Evolutionary conservation across 2,888 invertebrate species (phyloP).

Genomic region (Nysson spinosus): DNA sequence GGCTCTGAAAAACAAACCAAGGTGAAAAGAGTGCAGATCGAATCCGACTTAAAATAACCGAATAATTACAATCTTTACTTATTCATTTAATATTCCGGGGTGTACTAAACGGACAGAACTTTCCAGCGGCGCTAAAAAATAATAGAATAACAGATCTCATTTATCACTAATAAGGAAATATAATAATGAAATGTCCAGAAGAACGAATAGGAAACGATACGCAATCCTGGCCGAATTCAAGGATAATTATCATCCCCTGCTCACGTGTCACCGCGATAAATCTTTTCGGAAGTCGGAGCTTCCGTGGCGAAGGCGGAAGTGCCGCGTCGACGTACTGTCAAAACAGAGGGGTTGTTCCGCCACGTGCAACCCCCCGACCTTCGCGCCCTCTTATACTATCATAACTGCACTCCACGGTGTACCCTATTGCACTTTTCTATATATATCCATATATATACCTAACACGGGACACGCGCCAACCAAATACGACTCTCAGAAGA

Average conservation of each 20-base stretch:
- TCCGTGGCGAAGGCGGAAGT: slow-evolving; percentile 63
- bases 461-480: slow-evolving; percentile 39
- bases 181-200: not conserved
- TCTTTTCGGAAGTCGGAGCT: slow-evolving; percentile 64
- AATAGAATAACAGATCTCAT: too few species aligned
- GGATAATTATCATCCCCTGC: slow-evolving; percentile 61
- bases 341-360: slow-evolving; percentile 69
- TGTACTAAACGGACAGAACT: too few species aligned
- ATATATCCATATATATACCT: slow-evolving; percentile 9
- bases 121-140: too few species aligned
- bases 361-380: slow-evolving; percentile 70
- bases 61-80: too few species aligned
- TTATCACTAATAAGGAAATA: too few species aligned
- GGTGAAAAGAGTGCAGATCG: too few species aligned
- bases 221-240: slow-evolving; percentile 31
- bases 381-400: slow-evolving; percentile 65
- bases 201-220: not conserved
- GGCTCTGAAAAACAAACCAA: too few species aligned
- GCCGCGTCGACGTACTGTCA: slow-evolving; percentile 72
- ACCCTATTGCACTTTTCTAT: slow-evolving; percentile 39
- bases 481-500: slow-evolving; percentile 14
- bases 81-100: too few species aligned
- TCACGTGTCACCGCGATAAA: slow-evolving; percentile 68
- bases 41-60: too few species aligned
- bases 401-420: slow-evolving; percentile 55